phyloP scores from a whole-genome alignment of 2,888 invertebrate genomes.

The Eubasilissa splendida region DNA sequence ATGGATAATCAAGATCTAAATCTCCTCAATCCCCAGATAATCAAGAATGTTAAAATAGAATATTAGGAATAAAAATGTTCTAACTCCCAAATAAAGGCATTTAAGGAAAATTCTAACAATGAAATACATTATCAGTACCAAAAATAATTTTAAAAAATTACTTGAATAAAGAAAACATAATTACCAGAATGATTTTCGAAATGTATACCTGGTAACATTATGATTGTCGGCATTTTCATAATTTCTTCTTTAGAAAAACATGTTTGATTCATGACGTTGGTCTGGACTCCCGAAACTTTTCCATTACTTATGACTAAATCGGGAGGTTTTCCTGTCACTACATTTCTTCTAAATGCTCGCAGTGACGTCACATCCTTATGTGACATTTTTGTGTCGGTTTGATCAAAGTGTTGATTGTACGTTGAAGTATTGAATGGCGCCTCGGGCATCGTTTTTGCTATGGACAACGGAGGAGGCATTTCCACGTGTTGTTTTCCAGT shows the following conservation, averaged over 20 bases:
- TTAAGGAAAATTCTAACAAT: no score
- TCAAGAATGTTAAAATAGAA: no score
- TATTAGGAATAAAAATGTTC: no score
- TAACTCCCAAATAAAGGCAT: no score
- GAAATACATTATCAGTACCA: no score
- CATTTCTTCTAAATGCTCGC: conserved; percentile 7
- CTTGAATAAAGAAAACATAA: not conserved
- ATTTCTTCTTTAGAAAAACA: conserved; percentile 65
- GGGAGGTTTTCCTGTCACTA: conserved; percentile 60
- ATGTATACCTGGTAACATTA: conserved; percentile 56
- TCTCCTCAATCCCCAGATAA: no score
- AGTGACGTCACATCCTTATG: not conserved
- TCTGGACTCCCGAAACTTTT: conserved; percentile 62
- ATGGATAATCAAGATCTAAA: no score
- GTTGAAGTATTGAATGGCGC: not conserved
- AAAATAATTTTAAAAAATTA: not conserved
- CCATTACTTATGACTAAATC: conserved; percentile 54
- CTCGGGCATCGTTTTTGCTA: not conserved
- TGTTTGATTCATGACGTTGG: conserved; percentile 62
- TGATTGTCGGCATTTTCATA: conserved; percentile 73
- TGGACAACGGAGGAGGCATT: not conserved
- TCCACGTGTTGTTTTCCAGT: not conserved
- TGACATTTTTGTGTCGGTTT: not conserved
- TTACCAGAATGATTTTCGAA: conserved; percentile 7
- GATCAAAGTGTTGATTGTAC: not conserved